Conservation (phyloP, 2,888 invertebrate species). For the Sinodicranocentrus sp. region DNA sequence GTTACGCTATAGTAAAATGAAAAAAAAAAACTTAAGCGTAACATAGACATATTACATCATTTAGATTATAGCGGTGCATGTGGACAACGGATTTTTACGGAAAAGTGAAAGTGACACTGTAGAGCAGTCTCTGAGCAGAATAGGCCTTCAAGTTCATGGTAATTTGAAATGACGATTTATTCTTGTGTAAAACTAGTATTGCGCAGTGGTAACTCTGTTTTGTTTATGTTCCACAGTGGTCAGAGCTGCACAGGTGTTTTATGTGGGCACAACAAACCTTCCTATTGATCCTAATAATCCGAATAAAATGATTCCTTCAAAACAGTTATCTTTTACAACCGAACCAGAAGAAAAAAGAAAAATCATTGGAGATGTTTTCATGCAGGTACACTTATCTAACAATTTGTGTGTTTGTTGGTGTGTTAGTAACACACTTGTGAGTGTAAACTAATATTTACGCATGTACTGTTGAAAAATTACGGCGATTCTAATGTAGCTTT, state of each 20-base stretch:
- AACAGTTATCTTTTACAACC: constrained; percentile 90
- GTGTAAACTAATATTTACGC: too few species aligned
- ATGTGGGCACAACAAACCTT: constrained; percentile 88
- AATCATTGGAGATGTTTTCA: constrained; percentile 99
- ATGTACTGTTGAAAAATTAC: background rate
- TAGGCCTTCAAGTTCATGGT: constrained; percentile 89
- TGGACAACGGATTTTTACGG: constrained; percentile 99
- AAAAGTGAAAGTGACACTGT: constrained; percentile 96
- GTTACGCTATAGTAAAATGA: too few species aligned
- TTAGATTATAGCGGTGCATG: constrained; percentile 93
- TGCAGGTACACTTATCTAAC: constrained; percentile 81
- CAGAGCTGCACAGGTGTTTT: constrained; percentile 81
- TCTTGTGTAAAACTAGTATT: background rate
- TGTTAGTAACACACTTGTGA: background rate
- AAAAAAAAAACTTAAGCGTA: too few species aligned
- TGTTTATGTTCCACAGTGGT: constrained; percentile 78
- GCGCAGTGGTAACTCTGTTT: background rate
- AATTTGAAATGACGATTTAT: constrained; percentile 39
- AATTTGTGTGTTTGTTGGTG: constrained; percentile 2
- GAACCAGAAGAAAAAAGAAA: constrained; percentile 98
- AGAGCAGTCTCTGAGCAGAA: constrained; percentile 87
- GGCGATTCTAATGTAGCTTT: constrained; percentile 15
- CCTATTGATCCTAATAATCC: constrained; percentile 81
- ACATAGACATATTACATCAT: constrained; percentile 12
- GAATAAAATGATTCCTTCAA: constrained; percentile 84